A percentile compares a stretch with the other conserved stretches of the same genome.
These are phyloP conservation scores for Harpagus bidentatus DNA, from an alignment of 2,113 vertebrate species.

Conservation along the genomic window DNA sequence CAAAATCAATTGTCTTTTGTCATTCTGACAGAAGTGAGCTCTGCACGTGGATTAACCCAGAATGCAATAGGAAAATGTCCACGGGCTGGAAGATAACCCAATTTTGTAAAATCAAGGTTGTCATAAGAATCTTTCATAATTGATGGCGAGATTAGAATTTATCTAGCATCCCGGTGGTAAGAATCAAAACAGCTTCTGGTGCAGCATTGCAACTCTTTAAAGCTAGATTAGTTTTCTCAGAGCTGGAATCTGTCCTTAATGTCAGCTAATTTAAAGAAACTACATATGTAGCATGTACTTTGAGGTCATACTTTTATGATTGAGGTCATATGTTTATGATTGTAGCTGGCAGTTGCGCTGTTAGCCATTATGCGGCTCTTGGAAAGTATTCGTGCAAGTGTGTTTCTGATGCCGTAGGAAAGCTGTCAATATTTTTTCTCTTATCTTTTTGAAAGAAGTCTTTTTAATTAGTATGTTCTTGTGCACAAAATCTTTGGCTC, in stretches of 20 bases:
- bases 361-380: neutral
- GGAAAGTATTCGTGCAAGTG: neutral
- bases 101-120: slow-evolving; percentile 62
- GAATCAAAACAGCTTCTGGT: neutral
- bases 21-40: slow-evolving; percentile 69
- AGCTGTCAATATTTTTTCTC: neutral
- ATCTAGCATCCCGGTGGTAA: neutral
- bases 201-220: neutral
- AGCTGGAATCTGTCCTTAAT: neutral
- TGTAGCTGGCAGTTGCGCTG: neutral
- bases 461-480: neutral
- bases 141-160: slow-evolving; percentile 19
- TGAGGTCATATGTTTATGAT: neutral
- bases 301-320: neutral
- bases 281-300: neutral
- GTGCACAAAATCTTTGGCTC: neutral
- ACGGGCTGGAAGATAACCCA: slow-evolving; percentile 50
- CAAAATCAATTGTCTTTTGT: slow-evolving; percentile 69
- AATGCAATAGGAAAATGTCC: slow-evolving; percentile 51
- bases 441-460: neutral
- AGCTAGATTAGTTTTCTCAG: neutral
- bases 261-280: slow-evolving; percentile 8
- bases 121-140: slow-evolving; percentile 16
- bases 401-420: neutral
- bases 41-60: slow-evolving; percentile 51